A percentile compares a stretch with the other conserved stretches of the same genome.
These are phyloP conservation scores for Valencia hispanica DNA, from an alignment of 2,797 vertebrate species.

Conservation along the genomic window DNA sequence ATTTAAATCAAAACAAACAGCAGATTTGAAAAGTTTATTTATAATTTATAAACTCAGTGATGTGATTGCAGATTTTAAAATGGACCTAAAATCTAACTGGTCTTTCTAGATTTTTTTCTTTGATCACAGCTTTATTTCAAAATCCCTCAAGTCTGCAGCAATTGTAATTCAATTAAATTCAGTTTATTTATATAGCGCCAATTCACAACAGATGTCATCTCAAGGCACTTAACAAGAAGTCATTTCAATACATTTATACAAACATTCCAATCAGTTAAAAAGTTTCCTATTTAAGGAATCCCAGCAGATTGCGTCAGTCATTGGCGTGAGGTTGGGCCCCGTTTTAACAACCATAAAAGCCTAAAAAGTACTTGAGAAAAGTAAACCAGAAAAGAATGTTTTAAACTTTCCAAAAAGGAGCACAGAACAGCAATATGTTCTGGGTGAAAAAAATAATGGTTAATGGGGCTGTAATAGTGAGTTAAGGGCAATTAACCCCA, in stretches of 20 bases:
- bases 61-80: background rate
- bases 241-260: no score
- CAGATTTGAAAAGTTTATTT: background rate
- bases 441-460: background rate
- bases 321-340: no score
- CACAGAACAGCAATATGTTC: slow-evolving; percentile 1
- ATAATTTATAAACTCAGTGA: background rate
- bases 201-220: no score
- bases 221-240: no score
- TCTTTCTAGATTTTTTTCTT: background rate
- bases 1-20: background rate
- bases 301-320: no score
- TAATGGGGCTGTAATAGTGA: slow-evolving; percentile 11
- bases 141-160: background rate
- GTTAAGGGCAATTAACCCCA: slow-evolving; percentile 35
- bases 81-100: background rate
- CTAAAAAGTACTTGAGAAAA: background rate
- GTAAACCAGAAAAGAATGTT: background rate
- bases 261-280: no score
- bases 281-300: no score
- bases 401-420: background rate
- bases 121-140: background rate
- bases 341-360: background rate
- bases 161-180: no score
- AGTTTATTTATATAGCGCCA: no score